phyloP scores from a whole-genome alignment of 2,113 vertebrate species.

The Hirundichthys speculiger region DNA sequence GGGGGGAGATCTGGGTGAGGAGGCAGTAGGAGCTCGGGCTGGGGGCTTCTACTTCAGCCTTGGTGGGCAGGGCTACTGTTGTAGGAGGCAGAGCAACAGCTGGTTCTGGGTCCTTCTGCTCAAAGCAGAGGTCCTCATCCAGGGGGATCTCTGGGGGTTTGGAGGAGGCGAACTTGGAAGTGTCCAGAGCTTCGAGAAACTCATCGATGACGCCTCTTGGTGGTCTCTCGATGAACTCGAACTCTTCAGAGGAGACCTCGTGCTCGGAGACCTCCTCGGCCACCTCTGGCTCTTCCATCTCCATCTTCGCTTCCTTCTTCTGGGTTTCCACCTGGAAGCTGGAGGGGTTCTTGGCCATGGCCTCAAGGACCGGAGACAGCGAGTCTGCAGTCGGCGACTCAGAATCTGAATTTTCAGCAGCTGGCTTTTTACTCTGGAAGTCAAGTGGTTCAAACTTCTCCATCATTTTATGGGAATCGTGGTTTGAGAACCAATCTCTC shows the following conservation, averaged over 20 bases:
- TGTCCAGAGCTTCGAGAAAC: conserved; percentile 81
- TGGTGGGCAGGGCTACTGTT: conserved; percentile 5
- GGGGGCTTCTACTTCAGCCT: conserved; percentile 42
- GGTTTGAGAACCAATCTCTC: conserved; percentile 74
- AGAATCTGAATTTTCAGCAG: conserved; percentile 74
- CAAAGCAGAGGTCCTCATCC: conserved; percentile 72
- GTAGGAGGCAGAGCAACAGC: neutral
- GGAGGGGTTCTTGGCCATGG: conserved; percentile 78
- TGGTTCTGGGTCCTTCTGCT: conserved; percentile 30
- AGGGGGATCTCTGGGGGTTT: conserved; percentile 67
- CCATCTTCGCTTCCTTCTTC: conserved; percentile 53
- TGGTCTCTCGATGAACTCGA: conserved; percentile 82
- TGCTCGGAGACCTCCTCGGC: conserved; percentile 78
- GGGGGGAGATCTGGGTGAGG: conserved; percentile 65
- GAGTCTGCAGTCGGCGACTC: conserved; percentile 81
- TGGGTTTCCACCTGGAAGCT: conserved; percentile 76
- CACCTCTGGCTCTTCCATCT: conserved; percentile 69
- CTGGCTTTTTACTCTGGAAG: conserved; percentile 62
- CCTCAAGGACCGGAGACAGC: conserved; percentile 81
- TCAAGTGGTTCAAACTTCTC: conserved; percentile 70
- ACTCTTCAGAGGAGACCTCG: conserved; percentile 82
- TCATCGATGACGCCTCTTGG: conserved; percentile 79
- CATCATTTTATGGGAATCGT: conserved; percentile 60
- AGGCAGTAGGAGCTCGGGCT: conserved; percentile 71
- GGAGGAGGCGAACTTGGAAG: conserved; percentile 69